Evolutionary conservation across 2,797 vertebrate genomes (phyloP), one percentile per base, ranked within the genome.

Genomic region (Enteromius unitaeniatus): DNA sequence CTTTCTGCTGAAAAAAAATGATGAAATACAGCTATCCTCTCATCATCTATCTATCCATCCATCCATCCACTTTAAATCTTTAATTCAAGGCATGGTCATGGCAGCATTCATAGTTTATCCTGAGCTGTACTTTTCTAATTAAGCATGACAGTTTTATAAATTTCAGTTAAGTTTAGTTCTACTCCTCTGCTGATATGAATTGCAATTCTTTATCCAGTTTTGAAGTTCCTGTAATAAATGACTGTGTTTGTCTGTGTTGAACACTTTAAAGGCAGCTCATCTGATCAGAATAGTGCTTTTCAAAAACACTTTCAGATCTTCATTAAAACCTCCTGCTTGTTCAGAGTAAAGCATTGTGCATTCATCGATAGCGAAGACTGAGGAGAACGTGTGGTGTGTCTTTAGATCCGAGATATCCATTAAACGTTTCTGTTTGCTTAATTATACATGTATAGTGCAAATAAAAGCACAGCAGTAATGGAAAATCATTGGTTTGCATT

Each of bases 401-500:
- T 45, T 76, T 6, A 53, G 75, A 68, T 15, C 13, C 8, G 19
- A 65, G 78, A 81, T 34, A 51, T 80, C 77, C 74, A 70, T 76
- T 84, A 31, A 55, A 73, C 21, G 34, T 88, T 79, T 78, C 82
- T 73, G 65, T 69, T 13, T 53, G 65, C 31, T 62, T 49, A 76
- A 81, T 45, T 78, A 72, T 69, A 65, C 47, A 4, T 47, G 70
- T 82, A 86, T 31, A 26, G 55, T 45, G 37, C 34, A 77, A 68
- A 64, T 79, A 78, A 86, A 88, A 86, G 88, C 77, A 65, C 40
- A 79, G 47, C 86, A 45, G 60, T 47, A 69, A 85, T 62, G 75
- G 81, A 78, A 76, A 83, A 80, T 58, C 74, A 78, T 80, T 79
- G 6, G 37, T 53, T 17, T 58, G 76, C 70, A 83, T 51, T 34